Evolutionary conservation across 2,888 invertebrate species (phyloP).

Genomic region (Stenchaetothrips biformis): DNA sequence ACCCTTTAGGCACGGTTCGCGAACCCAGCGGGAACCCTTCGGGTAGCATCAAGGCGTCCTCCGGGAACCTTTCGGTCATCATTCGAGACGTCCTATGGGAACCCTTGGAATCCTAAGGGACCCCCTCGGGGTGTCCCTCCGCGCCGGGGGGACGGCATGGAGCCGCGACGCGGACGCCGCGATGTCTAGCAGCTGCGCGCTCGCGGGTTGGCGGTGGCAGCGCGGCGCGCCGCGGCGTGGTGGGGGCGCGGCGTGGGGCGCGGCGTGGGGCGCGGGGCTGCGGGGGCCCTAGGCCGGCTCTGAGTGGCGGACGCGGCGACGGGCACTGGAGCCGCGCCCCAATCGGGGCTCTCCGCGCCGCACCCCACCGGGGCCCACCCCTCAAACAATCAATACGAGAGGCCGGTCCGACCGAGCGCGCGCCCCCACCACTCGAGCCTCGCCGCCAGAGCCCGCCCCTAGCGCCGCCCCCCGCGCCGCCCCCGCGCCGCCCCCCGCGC

Average conservation of each 20-base stretch:
- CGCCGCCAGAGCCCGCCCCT: constrained; percentile 44
- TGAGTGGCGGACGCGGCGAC: constrained; percentile 4
- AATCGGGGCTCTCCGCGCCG: constrained; percentile 29
- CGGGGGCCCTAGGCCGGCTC: constrained; percentile 36
- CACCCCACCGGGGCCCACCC: constrained; percentile 40
- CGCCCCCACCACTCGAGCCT: constrained; percentile 45
- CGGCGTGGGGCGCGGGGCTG: too few species aligned
- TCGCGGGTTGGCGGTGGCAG: constrained; percentile 50
- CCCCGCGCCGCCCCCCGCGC: constrained; percentile 33
- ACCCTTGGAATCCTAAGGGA: too few species aligned
- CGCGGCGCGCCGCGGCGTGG: constrained; percentile 66
- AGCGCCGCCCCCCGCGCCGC: constrained; percentile 54
- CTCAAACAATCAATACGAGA: constrained; percentile 32
- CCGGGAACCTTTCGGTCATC: too few species aligned
- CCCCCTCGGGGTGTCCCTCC: too few species aligned
- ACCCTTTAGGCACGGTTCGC: too few species aligned
- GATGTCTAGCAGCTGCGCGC: constrained; percentile 49
- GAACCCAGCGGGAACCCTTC: too few species aligned
- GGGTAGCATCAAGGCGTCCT: too few species aligned
- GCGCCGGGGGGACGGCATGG: not conserved
- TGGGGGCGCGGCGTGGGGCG: too few species aligned
- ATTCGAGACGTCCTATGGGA: too few species aligned
- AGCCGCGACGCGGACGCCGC: constrained; percentile 27
- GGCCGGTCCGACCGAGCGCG: constrained; percentile 40
- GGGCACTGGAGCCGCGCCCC: not conserved